Base-by-base conservation (phyloP, 2,113 vertebrate genomes). In the Gasterosteus nipponicus region DNA sequence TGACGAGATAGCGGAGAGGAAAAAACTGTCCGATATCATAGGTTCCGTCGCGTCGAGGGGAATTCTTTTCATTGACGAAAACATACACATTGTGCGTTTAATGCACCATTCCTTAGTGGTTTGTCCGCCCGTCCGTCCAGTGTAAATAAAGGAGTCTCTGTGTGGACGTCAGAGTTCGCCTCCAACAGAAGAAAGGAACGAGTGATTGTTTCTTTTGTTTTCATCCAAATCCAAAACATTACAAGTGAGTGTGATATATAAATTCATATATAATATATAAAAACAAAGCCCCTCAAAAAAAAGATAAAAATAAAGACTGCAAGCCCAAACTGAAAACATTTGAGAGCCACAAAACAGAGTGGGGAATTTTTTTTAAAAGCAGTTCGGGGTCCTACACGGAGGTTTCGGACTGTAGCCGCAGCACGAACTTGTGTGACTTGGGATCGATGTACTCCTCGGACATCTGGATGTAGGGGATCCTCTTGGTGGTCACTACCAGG, bases 371-470 rank as follows among this genome's bases (percentile, higher is more conserved):
- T 42, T 69, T 75, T 35, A 51, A 80, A 51, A 47, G 18, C 68
- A 5, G 74, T 67, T 57, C 72, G 4, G 67, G 63, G 39, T 72
- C 65, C 90, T 94, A 99, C 89, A 99, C 97, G 0, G 97, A 99
- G 54, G 97, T 99, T 93, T 99, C 97, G 0, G 97, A 99, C 91
- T 99, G 97, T 92, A 98, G 92, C 86, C 97, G 95, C 94, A 99
- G 95, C 86, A 98, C 95, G 53, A 99, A 99, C 93, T 99, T 99
- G 95, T 99, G 97, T 0, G 96, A 98, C 82, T 99, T 99, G 87
- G 97, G 97, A 93, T 99, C 96, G 89, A 98, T 95, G 15, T 97
- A 99, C 68, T 98, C 96, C 92, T 99, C 97, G 0, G 95, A 96
- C 86, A 99, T 94, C 90, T 97, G 95, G 91, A 99, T 96, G 93